phyloP scores from a whole-genome alignment of 2,113 vertebrate species.

The Micromys minutus region DNA sequence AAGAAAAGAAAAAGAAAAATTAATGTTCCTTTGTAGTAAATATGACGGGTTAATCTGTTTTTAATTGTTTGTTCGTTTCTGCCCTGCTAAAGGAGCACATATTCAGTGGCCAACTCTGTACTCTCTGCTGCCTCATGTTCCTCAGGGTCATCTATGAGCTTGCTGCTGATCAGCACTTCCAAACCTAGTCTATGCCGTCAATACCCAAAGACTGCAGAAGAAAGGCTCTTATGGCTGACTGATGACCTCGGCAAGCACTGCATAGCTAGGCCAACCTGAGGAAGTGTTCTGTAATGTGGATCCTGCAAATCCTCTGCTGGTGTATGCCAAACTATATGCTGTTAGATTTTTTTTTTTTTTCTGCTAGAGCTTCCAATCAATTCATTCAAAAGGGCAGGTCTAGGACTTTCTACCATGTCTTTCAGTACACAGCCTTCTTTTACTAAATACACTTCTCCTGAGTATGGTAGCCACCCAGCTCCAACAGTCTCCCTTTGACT shows the following conservation, averaged over 20 bases:
- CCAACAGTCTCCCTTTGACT: not conserved
- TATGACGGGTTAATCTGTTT: not conserved
- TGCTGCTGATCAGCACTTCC: not conserved
- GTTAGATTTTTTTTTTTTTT: not conserved
- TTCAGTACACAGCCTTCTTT: not conserved
- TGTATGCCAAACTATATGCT: not conserved
- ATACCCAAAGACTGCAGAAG: not conserved
- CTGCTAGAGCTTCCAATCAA: not conserved
- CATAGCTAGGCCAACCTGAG: not conserved
- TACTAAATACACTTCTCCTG: not conserved
- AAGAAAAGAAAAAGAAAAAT: not conserved
- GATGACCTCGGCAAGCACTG: not conserved
- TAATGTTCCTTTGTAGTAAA: not conserved
- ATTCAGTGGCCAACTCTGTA: not conserved
- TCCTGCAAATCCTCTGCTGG: not conserved
- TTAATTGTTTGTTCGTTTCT: not conserved
- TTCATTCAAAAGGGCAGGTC: not conserved
- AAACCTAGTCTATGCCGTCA: not conserved
- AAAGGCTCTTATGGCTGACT: not conserved
- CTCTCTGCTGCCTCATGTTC: not conserved
- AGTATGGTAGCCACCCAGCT: not conserved
- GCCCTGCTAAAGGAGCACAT: not conserved
- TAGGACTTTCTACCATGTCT: not conserved
- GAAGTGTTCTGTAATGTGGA: not conserved
- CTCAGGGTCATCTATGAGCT: accelerated